A percentile compares a stretch with the other conserved stretches of the same genome.
phyloP scores from a whole-genome alignment of 92 coral and sea anemone species.

The Phenganax marumi region DNA sequence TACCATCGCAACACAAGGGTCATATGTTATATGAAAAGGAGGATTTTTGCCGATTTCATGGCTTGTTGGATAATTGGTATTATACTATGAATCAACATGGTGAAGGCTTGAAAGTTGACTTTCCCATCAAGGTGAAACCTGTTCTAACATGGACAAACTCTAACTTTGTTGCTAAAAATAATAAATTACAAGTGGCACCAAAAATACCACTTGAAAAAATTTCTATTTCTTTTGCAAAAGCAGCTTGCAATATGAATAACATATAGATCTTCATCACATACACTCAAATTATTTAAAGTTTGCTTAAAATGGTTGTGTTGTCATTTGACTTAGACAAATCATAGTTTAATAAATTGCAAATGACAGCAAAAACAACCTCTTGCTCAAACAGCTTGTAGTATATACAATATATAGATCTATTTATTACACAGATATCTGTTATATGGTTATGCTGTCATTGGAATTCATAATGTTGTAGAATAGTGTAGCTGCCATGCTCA shows the following conservation, averaged over 20 bases:
- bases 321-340: no score
- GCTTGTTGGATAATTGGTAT: constrained; percentile 53
- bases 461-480: no score
- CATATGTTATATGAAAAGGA: constrained; percentile 36
- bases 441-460: no score
- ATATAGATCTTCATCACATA: no score
- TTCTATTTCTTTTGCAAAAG: constrained; percentile 34
- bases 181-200: constrained; percentile 35
- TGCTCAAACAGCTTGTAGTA: not conserved
- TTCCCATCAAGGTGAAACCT: constrained; percentile 44
- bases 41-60: constrained; percentile 33
- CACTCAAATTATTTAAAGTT: no score
- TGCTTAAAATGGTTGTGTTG: no score
- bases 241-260: constrained; percentile 29
- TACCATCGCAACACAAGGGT: constrained; percentile 44
- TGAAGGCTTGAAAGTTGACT: constrained; percentile 54
- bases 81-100: constrained; percentile 55
- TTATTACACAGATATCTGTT: no score
- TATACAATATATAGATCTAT: not conserved
- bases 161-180: not conserved
- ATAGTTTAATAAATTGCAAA: no score
- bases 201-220: constrained; percentile 51
- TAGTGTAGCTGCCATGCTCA: no score
- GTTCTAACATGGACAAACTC: constrained; percentile 43
- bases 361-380: no score